A percentile compares a stretch with the other conserved stretches of the same genome.
Evolutionary conservation across 2,113 vertebrate species (phyloP).

Genomic region (Holacanthus passer): DNA sequence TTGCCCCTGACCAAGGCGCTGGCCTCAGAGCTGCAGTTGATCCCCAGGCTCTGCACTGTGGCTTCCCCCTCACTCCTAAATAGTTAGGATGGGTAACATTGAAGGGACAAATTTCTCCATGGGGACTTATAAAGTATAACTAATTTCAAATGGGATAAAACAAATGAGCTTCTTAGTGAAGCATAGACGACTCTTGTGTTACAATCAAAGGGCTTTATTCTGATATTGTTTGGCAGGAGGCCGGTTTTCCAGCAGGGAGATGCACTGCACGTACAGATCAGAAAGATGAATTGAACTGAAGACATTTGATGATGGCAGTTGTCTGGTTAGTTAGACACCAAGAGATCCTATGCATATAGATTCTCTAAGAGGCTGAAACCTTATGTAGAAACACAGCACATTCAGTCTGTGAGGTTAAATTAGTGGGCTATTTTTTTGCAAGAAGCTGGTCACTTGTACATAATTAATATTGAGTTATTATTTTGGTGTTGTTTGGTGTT

Average conservation of each 20-base stretch:
- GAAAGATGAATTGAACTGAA: constrained; percentile 54
- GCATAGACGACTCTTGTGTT: constrained; percentile 44
- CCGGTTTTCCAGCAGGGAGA: constrained; percentile 25
- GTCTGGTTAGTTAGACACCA: constrained; percentile 25
- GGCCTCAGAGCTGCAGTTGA: constrained; percentile 1
- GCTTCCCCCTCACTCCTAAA: constrained; percentile 7
- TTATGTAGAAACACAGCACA: neutral
- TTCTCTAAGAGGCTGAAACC: constrained; percentile 12
- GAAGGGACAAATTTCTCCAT: constrained; percentile 16
- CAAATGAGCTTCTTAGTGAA: constrained; percentile 53
- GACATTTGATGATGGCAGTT: constrained; percentile 38
- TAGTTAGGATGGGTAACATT: constrained; percentile 32
- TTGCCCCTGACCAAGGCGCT: neutral
- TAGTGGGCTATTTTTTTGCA: constrained; percentile 3
- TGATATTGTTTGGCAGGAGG: constrained; percentile 26
- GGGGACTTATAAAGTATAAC: constrained; percentile 23
- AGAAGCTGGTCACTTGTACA: too few relatives aligned
- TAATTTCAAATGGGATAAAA: constrained; percentile 47
- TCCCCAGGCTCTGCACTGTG: constrained; percentile 12
- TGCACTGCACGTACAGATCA: constrained; percentile 31
- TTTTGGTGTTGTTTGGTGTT: constrained; percentile 9
- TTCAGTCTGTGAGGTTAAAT: constrained; percentile 9
- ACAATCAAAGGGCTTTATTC: constrained; percentile 49
- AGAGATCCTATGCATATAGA: constrained; percentile 25
- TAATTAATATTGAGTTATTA: neutral